Conservation (phyloP, 2,113 vertebrate species). For the Thamnophis sirtalis region DNA sequence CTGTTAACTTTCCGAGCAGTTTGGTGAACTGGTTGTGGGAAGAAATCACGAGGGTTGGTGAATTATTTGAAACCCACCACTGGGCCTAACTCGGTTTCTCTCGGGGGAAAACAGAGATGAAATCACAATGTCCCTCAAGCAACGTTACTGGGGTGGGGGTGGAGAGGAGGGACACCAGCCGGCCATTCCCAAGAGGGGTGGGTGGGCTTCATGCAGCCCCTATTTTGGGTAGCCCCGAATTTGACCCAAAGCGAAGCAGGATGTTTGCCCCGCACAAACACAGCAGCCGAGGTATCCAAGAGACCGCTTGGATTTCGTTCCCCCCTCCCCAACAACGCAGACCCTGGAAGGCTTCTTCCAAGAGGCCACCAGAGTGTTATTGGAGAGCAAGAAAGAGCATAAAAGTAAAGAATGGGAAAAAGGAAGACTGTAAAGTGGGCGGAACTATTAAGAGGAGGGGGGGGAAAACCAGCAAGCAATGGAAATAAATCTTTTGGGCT, state of each 20-base stretch:
- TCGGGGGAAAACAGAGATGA: background rate
- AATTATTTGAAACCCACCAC: no score
- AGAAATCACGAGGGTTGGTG: no score
- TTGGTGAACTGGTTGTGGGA: no score
- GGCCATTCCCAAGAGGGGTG: background rate
- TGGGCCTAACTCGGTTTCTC: background rate
- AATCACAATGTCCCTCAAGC: background rate
- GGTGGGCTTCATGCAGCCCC: background rate
- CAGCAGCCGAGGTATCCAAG: background rate
- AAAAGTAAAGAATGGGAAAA: background rate
- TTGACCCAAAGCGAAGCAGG: background rate
- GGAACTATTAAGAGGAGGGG: rapidly evolving
- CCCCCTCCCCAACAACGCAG: background rate
- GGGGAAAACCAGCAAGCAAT: no score
- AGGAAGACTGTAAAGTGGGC: background rate
- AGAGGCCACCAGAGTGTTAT: background rate
- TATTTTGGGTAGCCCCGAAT: background rate
- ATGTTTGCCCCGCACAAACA: background rate
- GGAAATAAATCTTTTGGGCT: background rate
- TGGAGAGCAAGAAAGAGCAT: background rate
- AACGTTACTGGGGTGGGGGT: background rate
- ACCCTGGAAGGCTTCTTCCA: background rate
- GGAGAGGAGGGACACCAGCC: background rate
- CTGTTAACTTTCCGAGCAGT: no score
- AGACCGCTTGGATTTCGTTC: background rate